These are phyloP conservation scores for Rhynchotus rufescens DNA, from an alignment of 2,797 vertebrate species.

Conservation along the genomic window DNA sequence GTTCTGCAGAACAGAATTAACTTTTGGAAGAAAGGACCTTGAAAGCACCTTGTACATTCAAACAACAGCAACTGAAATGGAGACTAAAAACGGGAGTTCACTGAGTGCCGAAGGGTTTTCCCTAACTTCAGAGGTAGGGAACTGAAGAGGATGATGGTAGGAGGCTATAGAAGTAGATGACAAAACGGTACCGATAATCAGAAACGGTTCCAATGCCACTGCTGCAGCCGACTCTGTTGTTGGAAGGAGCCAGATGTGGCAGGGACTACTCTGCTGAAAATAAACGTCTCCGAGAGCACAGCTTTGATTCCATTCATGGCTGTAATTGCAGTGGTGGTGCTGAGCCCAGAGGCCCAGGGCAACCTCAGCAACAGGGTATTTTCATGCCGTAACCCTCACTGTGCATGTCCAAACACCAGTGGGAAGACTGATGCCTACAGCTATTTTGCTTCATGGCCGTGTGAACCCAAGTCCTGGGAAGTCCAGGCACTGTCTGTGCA, in stretches of 20 bases:
- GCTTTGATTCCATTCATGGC: not conserved
- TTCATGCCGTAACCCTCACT: not conserved
- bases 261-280: not conserved
- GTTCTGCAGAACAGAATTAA: not conserved
- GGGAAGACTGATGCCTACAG: not conserved
- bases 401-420: fast-evolving
- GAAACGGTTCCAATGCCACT: not conserved
- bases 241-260: not conserved
- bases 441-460: not conserved
- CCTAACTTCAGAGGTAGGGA: not conserved
- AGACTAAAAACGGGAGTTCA: not conserved
- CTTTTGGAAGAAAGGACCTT: not conserved
- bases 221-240: not conserved
- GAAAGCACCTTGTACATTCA: not conserved
- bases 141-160: not conserved
- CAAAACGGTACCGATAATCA: not conserved
- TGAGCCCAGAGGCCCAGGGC: not conserved
- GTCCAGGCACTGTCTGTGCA: not conserved
- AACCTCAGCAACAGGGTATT: not conserved
- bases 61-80: not conserved
- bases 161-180: not conserved
- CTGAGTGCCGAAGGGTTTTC: not conserved
- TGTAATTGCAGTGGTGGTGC: not conserved
- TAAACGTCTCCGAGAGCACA: not conserved
- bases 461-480: not conserved